Evolutionary conservation across 2,113 vertebrate species (phyloP), one percentile per base, ranked within the genome.

Genomic region (Phalacrocorax brasilianus): DNA sequence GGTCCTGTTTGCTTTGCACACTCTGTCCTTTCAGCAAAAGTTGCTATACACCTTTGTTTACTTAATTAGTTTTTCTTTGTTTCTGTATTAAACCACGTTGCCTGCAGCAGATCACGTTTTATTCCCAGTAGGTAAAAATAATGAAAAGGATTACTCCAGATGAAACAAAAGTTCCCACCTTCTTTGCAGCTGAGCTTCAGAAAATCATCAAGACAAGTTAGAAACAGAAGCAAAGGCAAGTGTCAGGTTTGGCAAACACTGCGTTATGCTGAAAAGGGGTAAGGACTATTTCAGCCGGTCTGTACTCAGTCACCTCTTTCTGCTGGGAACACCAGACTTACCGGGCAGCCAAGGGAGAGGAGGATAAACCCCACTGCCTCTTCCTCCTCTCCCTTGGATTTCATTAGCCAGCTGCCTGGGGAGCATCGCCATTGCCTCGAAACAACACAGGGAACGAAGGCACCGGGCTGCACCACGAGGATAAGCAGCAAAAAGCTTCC

Each of bases 381-480:
- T 24, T 52, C 30, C 23, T 40, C 50, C 55, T 32, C 0, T 2
- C 11, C 68, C 19, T 65, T 1, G 3, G 18, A 4, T 59, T n/a
- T 79, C 53, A 33, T 11, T 4, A 50, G 11, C 21, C 65, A 49
- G 23, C 44, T 77, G 19, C 32, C 22, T 35, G 58, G n/a, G n/a
- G n/a, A 50, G 14, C 49, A 44, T 17, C 52, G 14, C n/a, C 13
- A 8, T 9, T 14, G n/a, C 49, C 49, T 63, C 62, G 18, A 8
- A 72, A 26, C 20, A 66, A 28, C 26, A 2, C 59, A 49, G 50
- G 73, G 59, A 53, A 47, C 8, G 22, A 35, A 62, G 23, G 49
- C 50, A 40, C 8, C 1, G 2, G 53, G 42, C 15, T 52, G 58
- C 33, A 44, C 24, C 1, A 0, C 8, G 6, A 58, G 52, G 30